Percentiles rank a stretch among this genome's conserved stretches.
These are phyloP conservation scores for Mesembrinibis cayennensis DNA, from an alignment of 2,113 vertebrate species.

Conservation along the genomic window DNA sequence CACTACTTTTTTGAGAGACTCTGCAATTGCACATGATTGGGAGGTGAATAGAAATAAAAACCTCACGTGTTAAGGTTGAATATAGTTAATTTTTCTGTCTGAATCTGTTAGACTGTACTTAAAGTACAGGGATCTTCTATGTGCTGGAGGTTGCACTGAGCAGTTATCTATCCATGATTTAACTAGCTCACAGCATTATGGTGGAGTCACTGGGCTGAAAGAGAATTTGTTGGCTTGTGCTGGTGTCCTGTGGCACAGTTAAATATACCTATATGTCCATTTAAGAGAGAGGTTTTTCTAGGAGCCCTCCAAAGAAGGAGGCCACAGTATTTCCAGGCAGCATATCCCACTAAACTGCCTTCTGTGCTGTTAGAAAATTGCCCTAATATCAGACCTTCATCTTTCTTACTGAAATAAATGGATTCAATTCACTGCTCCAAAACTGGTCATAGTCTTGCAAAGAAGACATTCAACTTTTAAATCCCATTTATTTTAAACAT, in stretches of 20 bases:
- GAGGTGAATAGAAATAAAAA: not conserved
- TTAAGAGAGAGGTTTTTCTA: not conserved
- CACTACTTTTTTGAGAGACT: not conserved
- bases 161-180: not conserved
- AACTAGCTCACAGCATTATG: not conserved
- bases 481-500: not conserved
- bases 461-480: not conserved
- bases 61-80: not conserved
- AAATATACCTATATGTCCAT: not conserved
- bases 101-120: not conserved
- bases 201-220: not conserved
- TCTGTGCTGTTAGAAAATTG: not conserved
- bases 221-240: not conserved
- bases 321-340: accelerated
- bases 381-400: not conserved
- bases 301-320: too few relatives aligned
- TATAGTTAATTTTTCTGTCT: not conserved
- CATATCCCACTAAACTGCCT: not conserved
- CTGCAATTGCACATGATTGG: not conserved
- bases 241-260: not conserved
- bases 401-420: not conserved
- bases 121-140: not conserved
- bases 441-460: not conserved
- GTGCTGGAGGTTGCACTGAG: not conserved
- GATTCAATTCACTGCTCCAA: not conserved